Evolutionary conservation across 2,113 vertebrate species (phyloP).

Genomic region (Lagopus muta): DNA sequence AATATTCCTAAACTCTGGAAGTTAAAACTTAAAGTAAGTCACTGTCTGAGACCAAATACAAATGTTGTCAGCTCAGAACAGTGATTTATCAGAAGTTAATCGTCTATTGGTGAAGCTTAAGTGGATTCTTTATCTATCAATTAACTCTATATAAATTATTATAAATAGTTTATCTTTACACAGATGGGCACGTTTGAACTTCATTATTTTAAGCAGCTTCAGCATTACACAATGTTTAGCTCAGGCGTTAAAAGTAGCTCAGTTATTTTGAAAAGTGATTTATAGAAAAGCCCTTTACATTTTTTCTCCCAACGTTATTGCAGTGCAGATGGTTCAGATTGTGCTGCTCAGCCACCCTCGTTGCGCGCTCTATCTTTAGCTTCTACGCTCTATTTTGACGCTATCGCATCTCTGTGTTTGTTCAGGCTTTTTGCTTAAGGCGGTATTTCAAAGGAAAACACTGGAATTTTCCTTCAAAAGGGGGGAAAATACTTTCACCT

Average conservation of each 20-base stretch:
- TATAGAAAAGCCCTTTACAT: conserved; percentile 43
- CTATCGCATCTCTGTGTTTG: conserved; percentile 66
- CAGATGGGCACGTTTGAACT: conserved; percentile 48
- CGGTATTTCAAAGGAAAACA: conserved; percentile 70
- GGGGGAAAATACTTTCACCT: conserved; percentile 66
- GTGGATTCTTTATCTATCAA: conserved; percentile 61
- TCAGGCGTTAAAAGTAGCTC: conserved; percentile 63
- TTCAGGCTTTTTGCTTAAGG: conserved; percentile 73
- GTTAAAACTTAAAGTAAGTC: not conserved
- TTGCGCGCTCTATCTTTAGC: conserved; percentile 63
- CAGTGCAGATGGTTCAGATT: conserved; percentile 58
- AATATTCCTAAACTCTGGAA: conserved; percentile 3
- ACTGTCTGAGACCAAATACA: conserved; percentile 31
- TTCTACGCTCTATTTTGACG: conserved; percentile 45
- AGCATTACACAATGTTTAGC: conserved; percentile 62
- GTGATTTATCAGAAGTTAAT: conserved; percentile 55
- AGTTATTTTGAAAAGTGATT: conserved; percentile 58
- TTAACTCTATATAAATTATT: conserved; percentile 68
- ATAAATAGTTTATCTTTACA: conserved; percentile 57
- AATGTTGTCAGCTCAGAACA: not conserved
- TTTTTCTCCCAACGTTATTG: conserved; percentile 55
- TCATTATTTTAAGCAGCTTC: conserved; percentile 58
- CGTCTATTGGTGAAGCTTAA: conserved; percentile 43
- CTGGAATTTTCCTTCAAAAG: conserved; percentile 72
- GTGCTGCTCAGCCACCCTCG: conserved; percentile 54